phyloP scores from a whole-genome alignment of 2,113 vertebrate genomes.

The Oceanites oceanicus region DNA sequence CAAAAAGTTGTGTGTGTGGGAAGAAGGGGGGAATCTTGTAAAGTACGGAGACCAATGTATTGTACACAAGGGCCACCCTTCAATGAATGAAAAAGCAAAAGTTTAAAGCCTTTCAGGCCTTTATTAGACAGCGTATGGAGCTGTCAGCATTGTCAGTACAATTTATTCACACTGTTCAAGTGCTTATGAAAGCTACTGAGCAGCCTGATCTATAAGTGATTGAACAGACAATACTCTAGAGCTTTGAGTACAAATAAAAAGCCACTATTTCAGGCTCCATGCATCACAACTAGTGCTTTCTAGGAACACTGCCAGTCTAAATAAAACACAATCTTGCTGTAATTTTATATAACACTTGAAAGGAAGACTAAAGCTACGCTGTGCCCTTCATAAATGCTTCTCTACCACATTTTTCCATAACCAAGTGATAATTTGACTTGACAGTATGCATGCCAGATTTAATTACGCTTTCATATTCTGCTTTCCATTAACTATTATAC shows the following conservation, averaged over 20 bases:
- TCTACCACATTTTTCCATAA: constrained; percentile 7
- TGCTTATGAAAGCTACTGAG: constrained; percentile 58
- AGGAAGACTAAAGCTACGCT: not conserved
- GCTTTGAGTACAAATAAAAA: constrained; percentile 56
- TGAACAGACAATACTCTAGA: constrained; percentile 64
- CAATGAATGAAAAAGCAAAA: constrained; percentile 20
- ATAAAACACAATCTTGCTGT: constrained; percentile 48
- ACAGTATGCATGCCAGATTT: constrained; percentile 16
- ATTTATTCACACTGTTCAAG: constrained; percentile 66
- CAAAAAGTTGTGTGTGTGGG: not conserved
- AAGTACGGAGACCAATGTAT: not conserved
- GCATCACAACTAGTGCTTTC: constrained; percentile 51
- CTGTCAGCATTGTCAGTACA: constrained; percentile 45
- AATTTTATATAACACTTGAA: constrained; percentile 44
- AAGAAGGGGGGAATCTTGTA: constrained; percentile 10
- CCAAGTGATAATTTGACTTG: constrained; percentile 33
- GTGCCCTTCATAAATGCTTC: constrained; percentile 1
- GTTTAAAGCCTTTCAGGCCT: constrained; percentile 35
- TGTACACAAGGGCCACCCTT: constrained; percentile 1
- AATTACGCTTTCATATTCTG: constrained; percentile 30
- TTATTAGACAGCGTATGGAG: constrained; percentile 37
- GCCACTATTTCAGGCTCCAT: constrained; percentile 46
- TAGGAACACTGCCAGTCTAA: constrained; percentile 63
- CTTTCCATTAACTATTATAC: not conserved
- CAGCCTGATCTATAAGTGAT: constrained; percentile 42